These are phyloP conservation scores for Nebria brevicollis DNA, from an alignment of 2,888 invertebrate genomes.

Conservation along the genomic window DNA sequence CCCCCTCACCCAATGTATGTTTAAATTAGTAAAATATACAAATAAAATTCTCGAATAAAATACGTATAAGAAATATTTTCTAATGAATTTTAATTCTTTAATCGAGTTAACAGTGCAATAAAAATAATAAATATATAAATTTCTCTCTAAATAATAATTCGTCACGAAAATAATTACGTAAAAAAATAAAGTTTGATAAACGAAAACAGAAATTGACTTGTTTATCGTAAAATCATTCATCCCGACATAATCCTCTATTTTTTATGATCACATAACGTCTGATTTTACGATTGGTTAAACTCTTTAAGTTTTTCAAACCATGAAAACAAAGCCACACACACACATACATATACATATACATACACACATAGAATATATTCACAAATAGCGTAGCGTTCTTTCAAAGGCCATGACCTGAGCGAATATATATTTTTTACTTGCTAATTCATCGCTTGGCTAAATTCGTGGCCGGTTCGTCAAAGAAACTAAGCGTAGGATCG, in stretches of 20 bases:
- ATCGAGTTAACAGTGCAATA: too few species aligned
- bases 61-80: too few species aligned
- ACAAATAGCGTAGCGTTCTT: neutral
- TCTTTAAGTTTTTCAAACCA: constrained; percentile 14
- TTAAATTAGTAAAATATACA: too few species aligned
- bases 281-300: neutral
- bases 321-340: constrained; percentile 9
- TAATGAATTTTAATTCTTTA: too few species aligned
- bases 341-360: neutral
- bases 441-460: constrained; percentile 34
- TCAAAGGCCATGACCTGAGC: constrained; percentile 13
- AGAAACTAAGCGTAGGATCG: neutral
- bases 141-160: too few species aligned
- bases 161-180: too few species aligned
- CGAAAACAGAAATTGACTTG: too few species aligned
- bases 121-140: too few species aligned
- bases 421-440: constrained; percentile 4
- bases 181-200: too few species aligned
- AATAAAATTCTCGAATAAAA: too few species aligned
- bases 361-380: too few species aligned
- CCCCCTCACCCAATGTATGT: too few species aligned
- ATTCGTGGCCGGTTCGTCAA: constrained; percentile 23
- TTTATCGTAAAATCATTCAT: neutral
- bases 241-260: neutral
- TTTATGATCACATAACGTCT: neutral